These are phyloP conservation scores for Petrolisthes cinctipes DNA, from an alignment of 2,888 invertebrate species.

Conservation along the genomic window DNA sequence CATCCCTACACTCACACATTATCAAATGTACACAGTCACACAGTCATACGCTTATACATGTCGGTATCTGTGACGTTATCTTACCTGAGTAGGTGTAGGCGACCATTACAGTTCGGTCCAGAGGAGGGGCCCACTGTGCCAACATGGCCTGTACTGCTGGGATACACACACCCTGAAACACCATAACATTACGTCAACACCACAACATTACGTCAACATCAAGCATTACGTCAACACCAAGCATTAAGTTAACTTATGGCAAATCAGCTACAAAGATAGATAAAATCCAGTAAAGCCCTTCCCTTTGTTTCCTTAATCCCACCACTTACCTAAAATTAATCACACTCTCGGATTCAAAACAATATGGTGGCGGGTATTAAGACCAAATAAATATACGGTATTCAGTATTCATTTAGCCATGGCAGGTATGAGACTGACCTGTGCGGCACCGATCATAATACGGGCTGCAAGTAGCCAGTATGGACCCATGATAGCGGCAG, in stretches of 20 bases:
- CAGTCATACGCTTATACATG: too few relatives aligned
- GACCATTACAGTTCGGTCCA: conserved; percentile 61
- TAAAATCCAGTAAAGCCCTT: not conserved
- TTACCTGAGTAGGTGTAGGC: conserved; percentile 63
- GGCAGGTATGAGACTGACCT: conserved; percentile 27
- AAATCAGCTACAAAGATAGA: not conserved
- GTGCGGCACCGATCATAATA: conserved; percentile 58
- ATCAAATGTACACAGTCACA: too few relatives aligned
- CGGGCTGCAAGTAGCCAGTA: conserved; percentile 60
- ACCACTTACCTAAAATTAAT: too few relatives aligned
- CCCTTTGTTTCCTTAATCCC: not conserved
- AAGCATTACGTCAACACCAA: not conserved
- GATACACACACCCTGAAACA: conserved; percentile 59
- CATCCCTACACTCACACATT: too few relatives aligned
- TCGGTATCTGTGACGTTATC: not conserved
- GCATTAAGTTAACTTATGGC: not conserved
- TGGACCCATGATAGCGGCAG: conserved; percentile 49
- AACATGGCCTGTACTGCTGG: conserved; percentile 59
- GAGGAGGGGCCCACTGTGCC: conserved; percentile 62
- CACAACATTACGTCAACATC: not conserved
- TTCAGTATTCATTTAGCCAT: too few relatives aligned
- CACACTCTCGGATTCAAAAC: too few relatives aligned
- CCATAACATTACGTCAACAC: not conserved
- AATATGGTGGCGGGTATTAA: too few relatives aligned
- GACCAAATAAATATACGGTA: too few relatives aligned